phyloP scores from a whole-genome alignment of 1,140 invertebrate genomes.

The Amyelois transitella region DNA sequence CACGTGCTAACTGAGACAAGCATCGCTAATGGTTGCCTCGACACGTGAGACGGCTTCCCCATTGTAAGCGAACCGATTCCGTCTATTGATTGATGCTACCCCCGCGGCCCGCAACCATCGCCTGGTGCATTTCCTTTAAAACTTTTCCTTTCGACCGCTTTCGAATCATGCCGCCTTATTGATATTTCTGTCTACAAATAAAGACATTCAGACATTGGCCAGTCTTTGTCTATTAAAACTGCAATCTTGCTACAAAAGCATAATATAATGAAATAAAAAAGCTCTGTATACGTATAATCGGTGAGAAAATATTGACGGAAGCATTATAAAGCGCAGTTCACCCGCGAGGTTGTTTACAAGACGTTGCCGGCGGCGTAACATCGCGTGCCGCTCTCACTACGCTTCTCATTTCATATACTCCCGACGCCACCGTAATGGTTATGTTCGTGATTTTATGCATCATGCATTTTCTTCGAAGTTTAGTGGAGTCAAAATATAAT shows the following conservation, averaged over 20 bases:
- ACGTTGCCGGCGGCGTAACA: slow-evolving; percentile 20
- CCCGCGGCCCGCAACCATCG: slow-evolving; percentile 15
- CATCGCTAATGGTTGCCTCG: background rate
- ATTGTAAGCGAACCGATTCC: slow-evolving; percentile 25
- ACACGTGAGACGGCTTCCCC: slow-evolving; percentile 17
- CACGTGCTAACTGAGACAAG: slow-evolving; percentile 12
- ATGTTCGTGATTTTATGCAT: slow-evolving; percentile 10
- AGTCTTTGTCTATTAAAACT: background rate
- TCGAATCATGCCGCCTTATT: background rate
- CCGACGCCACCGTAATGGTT: slow-evolving; percentile 10
- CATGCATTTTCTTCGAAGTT: background rate
- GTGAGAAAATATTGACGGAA: slow-evolving; percentile 25
- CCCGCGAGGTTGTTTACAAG: slow-evolving; percentile 34
- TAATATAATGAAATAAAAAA: too few relatives aligned
- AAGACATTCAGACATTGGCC: background rate
- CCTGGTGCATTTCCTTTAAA: slow-evolving; percentile 36
- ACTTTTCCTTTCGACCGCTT: slow-evolving; percentile 16
- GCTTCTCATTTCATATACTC: slow-evolving; percentile 34
- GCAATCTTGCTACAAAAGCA: background rate
- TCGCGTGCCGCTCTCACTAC: slow-evolving; percentile 39
- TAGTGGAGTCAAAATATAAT: background rate
- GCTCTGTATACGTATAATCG: slow-evolving; percentile 4
- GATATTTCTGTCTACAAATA: background rate
- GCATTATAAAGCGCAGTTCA: slow-evolving; percentile 19
- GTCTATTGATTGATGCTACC: slow-evolving; percentile 45